Base-by-base conservation (phyloP, 2,797 vertebrate species). In the Galagoides demidoff region DNA sequence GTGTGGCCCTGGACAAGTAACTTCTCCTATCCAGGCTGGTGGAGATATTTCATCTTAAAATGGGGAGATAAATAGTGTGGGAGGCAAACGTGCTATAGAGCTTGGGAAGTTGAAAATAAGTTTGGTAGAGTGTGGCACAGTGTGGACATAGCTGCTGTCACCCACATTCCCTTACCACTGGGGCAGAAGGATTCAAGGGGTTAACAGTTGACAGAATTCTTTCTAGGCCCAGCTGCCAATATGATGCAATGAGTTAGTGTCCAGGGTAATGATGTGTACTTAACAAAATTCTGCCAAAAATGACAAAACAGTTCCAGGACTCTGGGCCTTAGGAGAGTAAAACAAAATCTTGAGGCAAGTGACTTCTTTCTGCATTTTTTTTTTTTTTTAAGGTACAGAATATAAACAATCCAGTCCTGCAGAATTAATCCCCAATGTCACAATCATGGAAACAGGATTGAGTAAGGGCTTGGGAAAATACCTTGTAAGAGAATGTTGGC, bases 381-480 rank as follows among this genome's bases (percentile, higher is more conserved):
- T 94, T 52, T 78, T 31, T 96, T 96, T 94, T 93, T 52, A 90
- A 96, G 85, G 63, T 81, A 59, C 25, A 85, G 57, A 39, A 13
- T 71, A 49, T 59, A 85, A 95, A 89, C 25, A 94, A 66, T 59
- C 45, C 23, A 79, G 71, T 82, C 84, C 84, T 92, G 57, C 84
- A 77, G 82, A 89, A 68, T 92, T 85, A 95, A 93, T 95, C 43
- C n/a, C 63, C 63, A 82, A 0, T 96, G 94, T 97, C 76, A 91
- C 87, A 97, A 66, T 95, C 73, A 63, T 52, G 77, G 89, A 89
- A 94, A 96, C 23, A 59, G 0, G 16, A 90, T 68, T 93, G 49
- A 78, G 88, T 85, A 94, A 96, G 89, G 49, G 73, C 92, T 94
- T 94, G 91, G 94, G 96, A 96, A 96, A 96, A 96, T 45, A 93